phyloP scores from a whole-genome alignment of 2,113 vertebrate species.

The Papio anubis region DNA sequence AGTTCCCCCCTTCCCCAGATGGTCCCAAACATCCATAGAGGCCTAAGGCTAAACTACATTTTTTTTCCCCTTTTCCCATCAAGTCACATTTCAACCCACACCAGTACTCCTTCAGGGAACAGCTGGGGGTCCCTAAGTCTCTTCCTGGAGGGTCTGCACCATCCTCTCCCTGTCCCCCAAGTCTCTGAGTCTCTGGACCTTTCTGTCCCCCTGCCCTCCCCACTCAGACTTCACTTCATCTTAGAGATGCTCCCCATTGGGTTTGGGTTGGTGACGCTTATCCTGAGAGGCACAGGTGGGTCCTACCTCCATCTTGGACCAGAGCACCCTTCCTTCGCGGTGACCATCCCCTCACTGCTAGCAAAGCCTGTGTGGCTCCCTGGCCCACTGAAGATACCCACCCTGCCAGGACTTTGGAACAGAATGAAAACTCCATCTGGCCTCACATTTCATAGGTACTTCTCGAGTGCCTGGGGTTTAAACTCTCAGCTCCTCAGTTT shows the following conservation, averaged over 20 bases:
- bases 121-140: background rate
- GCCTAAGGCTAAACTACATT: background rate
- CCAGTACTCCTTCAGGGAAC: background rate
- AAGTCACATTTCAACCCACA: background rate
- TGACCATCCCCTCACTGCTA: no score
- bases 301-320: background rate
- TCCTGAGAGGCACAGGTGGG: background rate
- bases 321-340: background rate
- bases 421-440: background rate
- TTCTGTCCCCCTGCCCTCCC: background rate
- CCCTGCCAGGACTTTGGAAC: background rate
- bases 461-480: background rate
- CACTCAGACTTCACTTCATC: background rate
- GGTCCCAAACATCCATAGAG: background rate
- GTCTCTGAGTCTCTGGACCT: background rate
- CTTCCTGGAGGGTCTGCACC: background rate
- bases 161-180: background rate
- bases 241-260: background rate
- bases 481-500: background rate
- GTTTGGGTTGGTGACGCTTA: background rate
- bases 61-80: background rate
- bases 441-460: background rate
- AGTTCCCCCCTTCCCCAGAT: fast-evolving
- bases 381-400: fast-evolving
- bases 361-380: background rate